Evolutionary conservation across 53 echinoderm and acorn worm species (phyloP).

Genomic region (Henricia sp.): DNA sequence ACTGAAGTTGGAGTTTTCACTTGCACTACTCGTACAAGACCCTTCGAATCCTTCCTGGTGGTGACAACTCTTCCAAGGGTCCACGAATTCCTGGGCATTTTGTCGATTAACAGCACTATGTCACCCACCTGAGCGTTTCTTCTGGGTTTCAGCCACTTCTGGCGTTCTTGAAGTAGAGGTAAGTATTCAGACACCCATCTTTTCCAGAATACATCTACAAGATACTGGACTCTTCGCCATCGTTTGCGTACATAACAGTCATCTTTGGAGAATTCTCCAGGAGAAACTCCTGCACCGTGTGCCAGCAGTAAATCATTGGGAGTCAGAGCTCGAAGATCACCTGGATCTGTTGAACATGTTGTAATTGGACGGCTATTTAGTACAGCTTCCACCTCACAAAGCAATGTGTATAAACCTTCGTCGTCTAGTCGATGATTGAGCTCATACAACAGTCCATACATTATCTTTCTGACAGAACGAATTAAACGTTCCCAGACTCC

Average conservation of each 20-base stretch:
- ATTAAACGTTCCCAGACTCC: constrained; percentile 74
- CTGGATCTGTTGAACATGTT: constrained; percentile 50
- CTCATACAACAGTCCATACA: constrained; percentile 63
- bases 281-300: constrained; percentile 1
- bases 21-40: no score
- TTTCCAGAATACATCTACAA: no score
- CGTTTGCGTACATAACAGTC: no score
- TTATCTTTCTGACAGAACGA: constrained; percentile 62
- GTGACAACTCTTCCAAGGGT: constrained; percentile 53
- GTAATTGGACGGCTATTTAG: no score
- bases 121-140: constrained; percentile 40
- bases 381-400: no score
- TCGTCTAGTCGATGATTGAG: no score
- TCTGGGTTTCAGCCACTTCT: no score
- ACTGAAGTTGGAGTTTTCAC: not conserved
- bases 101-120: constrained; percentile 45
- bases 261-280: constrained; percentile 50
- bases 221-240: no score
- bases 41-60: not conserved
- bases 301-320: constrained; percentile 68
- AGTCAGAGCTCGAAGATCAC: constrained; percentile 59
- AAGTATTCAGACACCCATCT: no score
- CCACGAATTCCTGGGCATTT: constrained; percentile 54
- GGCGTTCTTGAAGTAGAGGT: constrained; percentile 24
- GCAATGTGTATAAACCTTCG: constrained; percentile 36